These are phyloP conservation scores for Mustelus asterias DNA, from an alignment of 2,113 vertebrate species.

Conservation along the genomic window DNA sequence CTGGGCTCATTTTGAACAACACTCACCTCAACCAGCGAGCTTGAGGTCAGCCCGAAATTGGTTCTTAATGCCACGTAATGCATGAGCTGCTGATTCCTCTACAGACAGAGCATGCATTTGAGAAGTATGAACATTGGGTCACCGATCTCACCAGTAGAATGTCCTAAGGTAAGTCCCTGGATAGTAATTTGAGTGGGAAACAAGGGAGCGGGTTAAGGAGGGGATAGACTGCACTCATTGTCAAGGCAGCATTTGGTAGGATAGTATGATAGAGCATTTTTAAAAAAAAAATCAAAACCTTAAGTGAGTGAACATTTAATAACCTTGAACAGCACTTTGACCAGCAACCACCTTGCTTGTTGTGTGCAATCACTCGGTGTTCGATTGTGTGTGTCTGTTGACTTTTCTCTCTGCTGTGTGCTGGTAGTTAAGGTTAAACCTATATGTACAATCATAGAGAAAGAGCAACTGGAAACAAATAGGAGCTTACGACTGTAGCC, in stretches of 20 bases:
- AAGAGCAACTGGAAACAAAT: too few relatives aligned
- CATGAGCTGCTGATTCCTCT: neutral
- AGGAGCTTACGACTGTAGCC: too few relatives aligned
- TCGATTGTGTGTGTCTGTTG: too few relatives aligned
- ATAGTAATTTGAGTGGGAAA: neutral
- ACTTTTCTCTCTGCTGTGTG: too few relatives aligned
- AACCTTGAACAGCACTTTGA: neutral
- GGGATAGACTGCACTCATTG: too few relatives aligned
- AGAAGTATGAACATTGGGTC: too few relatives aligned
- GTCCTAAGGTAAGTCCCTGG: neutral
- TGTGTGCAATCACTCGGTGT: too few relatives aligned
- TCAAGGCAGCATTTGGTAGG: too few relatives aligned
- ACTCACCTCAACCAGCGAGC: neutral
- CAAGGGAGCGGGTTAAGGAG: neutral
- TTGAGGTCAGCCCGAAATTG: neutral
- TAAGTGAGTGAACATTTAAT: neutral
- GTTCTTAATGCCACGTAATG: neutral
- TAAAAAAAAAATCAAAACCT: neutral
- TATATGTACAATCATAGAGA: too few relatives aligned
- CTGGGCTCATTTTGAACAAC: neutral
- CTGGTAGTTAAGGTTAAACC: too few relatives aligned
- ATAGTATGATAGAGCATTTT: too few relatives aligned
- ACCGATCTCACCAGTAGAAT: neutral
- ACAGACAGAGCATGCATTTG: too few relatives aligned
- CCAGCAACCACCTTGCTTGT: neutral